phyloP scores from a whole-genome alignment of 2,113 vertebrate species.

The Chaetodon trifascialis region DNA sequence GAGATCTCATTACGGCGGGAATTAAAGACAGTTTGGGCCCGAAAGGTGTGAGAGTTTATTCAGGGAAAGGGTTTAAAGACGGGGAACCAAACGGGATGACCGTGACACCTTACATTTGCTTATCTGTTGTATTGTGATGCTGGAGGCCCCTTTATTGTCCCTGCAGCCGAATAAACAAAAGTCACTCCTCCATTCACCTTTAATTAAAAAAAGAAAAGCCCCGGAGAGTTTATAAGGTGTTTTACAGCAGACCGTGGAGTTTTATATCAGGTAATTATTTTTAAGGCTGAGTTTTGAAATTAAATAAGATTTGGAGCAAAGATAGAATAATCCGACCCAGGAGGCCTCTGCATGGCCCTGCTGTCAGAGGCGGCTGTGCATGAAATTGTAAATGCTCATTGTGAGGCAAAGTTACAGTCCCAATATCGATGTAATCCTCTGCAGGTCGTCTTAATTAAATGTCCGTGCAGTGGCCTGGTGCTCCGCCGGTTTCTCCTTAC shows the following conservation, averaged over 20 bases:
- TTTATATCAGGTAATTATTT: not conserved
- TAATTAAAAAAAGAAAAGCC: too few relatives aligned
- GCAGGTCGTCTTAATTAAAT: constrained; percentile 84
- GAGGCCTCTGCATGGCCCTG: constrained; percentile 26
- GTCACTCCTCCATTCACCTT: not conserved
- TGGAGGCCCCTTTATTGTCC: not conserved
- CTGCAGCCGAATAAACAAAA: not conserved
- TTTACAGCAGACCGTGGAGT: not conserved
- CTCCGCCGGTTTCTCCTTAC: constrained; percentile 82
- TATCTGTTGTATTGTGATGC: constrained; percentile 20
- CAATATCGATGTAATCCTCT: constrained; percentile 78
- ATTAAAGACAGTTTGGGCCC: constrained; percentile 66
- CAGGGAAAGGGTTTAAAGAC: constrained; percentile 51
- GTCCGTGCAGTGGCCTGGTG: constrained; percentile 80
- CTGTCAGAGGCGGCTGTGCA: constrained; percentile 60
- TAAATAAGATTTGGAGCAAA: constrained; percentile 1
- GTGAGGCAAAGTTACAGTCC: constrained; percentile 77
- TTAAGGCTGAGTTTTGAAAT: not conserved
- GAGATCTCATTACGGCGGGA: constrained; percentile 76
- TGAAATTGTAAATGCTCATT: constrained; percentile 75
- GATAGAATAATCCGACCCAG: not conserved
- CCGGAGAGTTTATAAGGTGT: not conserved
- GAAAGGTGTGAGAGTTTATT: constrained; percentile 70
- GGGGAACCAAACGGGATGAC: constrained; percentile 71
- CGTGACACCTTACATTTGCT: constrained; percentile 50